Conservation (phyloP, 1,140 invertebrate genomes). For the Limonius californicus region DNA sequence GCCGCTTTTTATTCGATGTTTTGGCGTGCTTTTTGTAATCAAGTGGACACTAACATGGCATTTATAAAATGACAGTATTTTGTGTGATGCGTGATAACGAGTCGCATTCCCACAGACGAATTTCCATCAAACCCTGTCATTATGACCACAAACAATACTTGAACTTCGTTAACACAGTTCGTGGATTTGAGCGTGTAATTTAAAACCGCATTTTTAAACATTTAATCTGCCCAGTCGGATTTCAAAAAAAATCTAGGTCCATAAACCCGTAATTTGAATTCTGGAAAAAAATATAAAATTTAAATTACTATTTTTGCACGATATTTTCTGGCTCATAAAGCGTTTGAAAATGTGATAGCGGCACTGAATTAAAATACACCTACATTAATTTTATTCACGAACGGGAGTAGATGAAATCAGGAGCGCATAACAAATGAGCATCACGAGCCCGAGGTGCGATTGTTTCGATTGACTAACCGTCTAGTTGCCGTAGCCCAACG, state of each 20-base stretch:
- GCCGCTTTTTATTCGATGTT: not conserved
- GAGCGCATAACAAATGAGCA: conserved; percentile 38
- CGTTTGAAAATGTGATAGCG: not conserved
- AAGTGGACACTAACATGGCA: conserved; percentile 7
- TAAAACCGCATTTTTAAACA: conserved; percentile 1
- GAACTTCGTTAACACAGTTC: conserved; percentile 1
- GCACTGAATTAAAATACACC: conserved; percentile 20
- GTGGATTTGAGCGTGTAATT: not conserved
- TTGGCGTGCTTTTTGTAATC: conserved; percentile 12
- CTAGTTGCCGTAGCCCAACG: conserved; percentile 22
- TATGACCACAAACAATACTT: conserved; percentile 12
- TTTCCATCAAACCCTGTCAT: conserved; percentile 2
- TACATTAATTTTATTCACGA: conserved; percentile 33
- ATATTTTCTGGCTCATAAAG: not conserved
- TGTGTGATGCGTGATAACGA: not conserved
- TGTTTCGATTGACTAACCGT: conserved; percentile 31
- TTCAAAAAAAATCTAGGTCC: not conserved
- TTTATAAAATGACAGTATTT: conserved; percentile 12
- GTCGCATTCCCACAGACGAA: conserved; percentile 7
- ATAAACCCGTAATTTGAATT: too few relatives aligned
- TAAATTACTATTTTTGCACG: too few relatives aligned
- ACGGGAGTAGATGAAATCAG: conserved; percentile 36
- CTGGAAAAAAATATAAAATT: too few relatives aligned
- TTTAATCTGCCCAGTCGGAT: not conserved
- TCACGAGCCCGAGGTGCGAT: conserved; percentile 32